Conservation (phyloP, 2,113 vertebrate species). For the Antigone vipio region DNA sequence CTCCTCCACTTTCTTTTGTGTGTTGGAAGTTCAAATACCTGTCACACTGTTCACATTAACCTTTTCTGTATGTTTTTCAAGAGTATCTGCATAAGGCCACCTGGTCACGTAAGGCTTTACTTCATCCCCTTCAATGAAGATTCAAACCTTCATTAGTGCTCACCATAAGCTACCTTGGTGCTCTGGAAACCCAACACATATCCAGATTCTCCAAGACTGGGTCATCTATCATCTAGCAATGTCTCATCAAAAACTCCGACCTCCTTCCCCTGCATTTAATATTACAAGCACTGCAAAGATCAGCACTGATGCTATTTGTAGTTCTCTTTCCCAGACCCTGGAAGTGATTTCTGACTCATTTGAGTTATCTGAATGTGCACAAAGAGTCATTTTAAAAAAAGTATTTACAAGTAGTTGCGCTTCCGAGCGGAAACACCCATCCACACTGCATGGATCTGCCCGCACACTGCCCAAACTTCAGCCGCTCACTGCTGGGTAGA, state of each 20-base stretch:
- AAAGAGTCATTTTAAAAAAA: neutral
- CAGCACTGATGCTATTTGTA: neutral
- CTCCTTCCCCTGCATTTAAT: neutral
- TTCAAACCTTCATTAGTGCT: neutral
- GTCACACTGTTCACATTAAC: neutral
- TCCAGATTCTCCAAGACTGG: neutral
- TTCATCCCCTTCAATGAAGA: neutral
- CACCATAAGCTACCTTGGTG: neutral
- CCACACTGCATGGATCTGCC: neutral
- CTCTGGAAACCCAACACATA: neutral
- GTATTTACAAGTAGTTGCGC: neutral
- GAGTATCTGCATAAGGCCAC: neutral
- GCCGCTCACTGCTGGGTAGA: neutral
- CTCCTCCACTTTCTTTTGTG: neutral
- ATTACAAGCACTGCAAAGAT: neutral
- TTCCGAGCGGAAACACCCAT: neutral
- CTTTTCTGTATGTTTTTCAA: neutral
- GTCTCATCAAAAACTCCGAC: neutral
- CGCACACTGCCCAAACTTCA: neutral
- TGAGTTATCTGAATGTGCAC: neutral
- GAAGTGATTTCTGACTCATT: neutral
- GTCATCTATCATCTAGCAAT: neutral
- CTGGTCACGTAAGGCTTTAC: neutral
- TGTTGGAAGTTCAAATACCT: neutral
- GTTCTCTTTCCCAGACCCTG: neutral